Percentiles rank a stretch among this genome's conserved stretches.
Conservation (phyloP, 2,797 vertebrate genomes). For the Phrynocephalus vlangalii region DNA sequence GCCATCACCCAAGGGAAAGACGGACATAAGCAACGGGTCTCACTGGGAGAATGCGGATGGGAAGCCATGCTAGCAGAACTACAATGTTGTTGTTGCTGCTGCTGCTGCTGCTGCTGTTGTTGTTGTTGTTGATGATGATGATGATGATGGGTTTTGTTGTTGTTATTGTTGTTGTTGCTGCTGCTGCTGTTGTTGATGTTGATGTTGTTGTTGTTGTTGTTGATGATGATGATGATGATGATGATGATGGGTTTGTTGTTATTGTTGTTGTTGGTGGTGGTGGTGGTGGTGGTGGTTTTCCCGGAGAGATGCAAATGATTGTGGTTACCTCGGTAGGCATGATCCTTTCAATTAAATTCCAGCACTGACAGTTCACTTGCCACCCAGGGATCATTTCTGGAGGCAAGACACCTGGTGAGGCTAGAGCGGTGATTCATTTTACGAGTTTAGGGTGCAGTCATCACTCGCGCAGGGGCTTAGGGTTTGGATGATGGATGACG, state of each 20-base stretch:
- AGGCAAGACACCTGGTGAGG: conserved; percentile 93
- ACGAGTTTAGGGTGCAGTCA: conserved; percentile 91
- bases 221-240: too few species aligned
- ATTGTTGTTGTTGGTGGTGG: too few species aligned
- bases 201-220: neutral
- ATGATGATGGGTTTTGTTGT: too few species aligned
- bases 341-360: conserved; percentile 73
- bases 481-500: conserved; percentile 90
- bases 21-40: too few species aligned
- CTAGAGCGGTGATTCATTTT: conserved; percentile 92
- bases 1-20: too few species aligned
- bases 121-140: too few species aligned
- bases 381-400: conserved; percentile 81
- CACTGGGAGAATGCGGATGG: conserved; percentile 48
- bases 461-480: conserved; percentile 87
- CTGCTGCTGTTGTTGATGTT: conserved; percentile 13
- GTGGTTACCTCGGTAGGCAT: conserved; percentile 43
- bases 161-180: neutral
- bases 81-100: conserved; percentile 25
- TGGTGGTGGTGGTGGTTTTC: too few species aligned
- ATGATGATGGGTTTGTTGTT: neutral
- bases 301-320: conserved; percentile 62
- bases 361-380: conserved; percentile 68
- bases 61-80: conserved; percentile 42
- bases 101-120: too few species aligned